Conservation (phyloP, 1,140 invertebrate species). For the Lanistes nyassanus region DNA sequence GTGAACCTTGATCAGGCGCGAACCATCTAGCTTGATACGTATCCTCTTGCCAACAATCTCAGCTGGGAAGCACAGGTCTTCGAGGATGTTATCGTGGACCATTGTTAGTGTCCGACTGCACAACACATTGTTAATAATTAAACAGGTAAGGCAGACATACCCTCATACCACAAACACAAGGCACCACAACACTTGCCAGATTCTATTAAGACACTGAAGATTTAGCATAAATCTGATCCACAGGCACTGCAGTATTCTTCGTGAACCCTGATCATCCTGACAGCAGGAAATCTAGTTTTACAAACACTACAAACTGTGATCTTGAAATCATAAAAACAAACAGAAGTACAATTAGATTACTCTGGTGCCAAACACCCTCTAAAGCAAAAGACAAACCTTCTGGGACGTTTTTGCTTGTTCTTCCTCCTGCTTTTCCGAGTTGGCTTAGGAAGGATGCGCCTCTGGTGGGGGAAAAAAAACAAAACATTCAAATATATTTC, state of each 20-base stretch:
- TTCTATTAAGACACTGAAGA: too few species aligned
- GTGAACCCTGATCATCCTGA: too few species aligned
- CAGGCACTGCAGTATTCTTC: too few species aligned
- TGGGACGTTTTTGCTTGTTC: slow-evolving; percentile 95
- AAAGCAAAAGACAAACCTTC: slow-evolving; percentile 71
- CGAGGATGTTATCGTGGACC: slow-evolving; percentile 96
- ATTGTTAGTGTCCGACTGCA: slow-evolving; percentile 91
- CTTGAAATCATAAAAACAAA: too few species aligned
- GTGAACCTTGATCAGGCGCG: slow-evolving; percentile 97
- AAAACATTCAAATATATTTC: too few species aligned
- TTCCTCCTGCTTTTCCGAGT: slow-evolving; percentile 93
- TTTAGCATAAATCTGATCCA: too few species aligned
- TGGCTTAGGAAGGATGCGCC: slow-evolving; percentile 97
- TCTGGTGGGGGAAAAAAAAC: slow-evolving; percentile 71
- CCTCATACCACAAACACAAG: too few species aligned
- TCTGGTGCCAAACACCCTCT: too few species aligned
- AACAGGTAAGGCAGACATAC: background rate
- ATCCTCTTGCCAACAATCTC: slow-evolving; percentile 99
- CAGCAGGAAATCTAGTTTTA: too few species aligned
- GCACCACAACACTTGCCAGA: too few species aligned
- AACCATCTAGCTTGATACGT: slow-evolving; percentile 94
- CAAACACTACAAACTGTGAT: too few species aligned
- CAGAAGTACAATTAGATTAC: too few species aligned
- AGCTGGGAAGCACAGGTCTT: slow-evolving; percentile 98
- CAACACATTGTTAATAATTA: slow-evolving; percentile 31